Conservation (phyloP, 1,140 invertebrate species). For the Camponotus floridanus region DNA sequence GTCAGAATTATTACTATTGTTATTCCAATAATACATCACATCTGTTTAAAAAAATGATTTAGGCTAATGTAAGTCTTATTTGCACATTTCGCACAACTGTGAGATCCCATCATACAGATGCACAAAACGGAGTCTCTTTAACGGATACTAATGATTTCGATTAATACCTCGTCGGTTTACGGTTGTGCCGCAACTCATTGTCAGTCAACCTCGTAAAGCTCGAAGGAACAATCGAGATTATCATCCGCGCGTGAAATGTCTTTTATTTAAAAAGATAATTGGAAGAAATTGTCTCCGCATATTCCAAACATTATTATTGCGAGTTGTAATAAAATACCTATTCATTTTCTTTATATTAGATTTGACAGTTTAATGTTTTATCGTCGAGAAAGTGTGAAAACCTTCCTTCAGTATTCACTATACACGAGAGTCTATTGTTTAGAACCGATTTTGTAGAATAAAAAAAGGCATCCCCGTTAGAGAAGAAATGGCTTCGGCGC, state of each 20-base stretch:
- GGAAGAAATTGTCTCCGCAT: background rate
- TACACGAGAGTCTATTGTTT: background rate
- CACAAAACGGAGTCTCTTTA: background rate
- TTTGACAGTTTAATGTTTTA: background rate
- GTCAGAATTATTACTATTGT: background rate
- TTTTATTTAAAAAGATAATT: constrained; percentile 1
- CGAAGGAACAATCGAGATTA: background rate
- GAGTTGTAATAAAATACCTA: background rate
- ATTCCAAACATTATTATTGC: background rate
- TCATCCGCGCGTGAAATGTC: background rate
- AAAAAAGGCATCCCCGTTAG: background rate
- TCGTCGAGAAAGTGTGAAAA: background rate
- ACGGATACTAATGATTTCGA: background rate
- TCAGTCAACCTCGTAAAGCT: background rate
- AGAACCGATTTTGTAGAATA: too few relatives aligned
- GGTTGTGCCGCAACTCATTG: background rate
- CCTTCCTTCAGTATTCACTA: background rate
- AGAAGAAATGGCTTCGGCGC: background rate
- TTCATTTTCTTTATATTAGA: background rate
- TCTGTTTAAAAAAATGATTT: background rate
- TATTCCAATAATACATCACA: background rate
- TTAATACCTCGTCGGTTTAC: background rate
- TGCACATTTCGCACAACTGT: background rate
- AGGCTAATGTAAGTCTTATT: background rate
- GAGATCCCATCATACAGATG: background rate